Evolutionary conservation across 2,797 vertebrate species (phyloP).

Genomic region (Orestias chungarensis): DNA sequence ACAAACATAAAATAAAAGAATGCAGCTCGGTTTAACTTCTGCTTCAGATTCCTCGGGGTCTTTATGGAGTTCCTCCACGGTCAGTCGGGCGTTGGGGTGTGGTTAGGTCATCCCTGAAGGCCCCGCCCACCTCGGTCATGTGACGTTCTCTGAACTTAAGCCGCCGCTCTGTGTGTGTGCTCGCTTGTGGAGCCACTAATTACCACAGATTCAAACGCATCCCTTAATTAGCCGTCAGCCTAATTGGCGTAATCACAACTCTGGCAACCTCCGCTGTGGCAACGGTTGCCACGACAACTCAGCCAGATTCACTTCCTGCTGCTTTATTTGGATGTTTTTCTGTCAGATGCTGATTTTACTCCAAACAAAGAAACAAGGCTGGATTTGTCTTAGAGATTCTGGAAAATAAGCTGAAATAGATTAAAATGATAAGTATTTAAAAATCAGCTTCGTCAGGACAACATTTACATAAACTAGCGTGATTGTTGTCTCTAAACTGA

Average conservation of each 20-base stretch:
- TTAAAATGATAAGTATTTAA: too few species aligned
- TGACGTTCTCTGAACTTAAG: too few species aligned
- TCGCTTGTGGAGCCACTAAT: conserved; percentile 61
- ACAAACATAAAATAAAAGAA: too few species aligned
- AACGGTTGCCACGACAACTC: conserved; percentile 57
- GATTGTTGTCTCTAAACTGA: too few species aligned
- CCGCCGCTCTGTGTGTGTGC: conserved; percentile 8
- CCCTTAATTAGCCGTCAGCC: conserved; percentile 74
- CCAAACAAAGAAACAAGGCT: background rate
- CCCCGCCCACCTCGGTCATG: background rate
- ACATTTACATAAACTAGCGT: too few species aligned
- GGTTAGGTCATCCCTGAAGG: too few species aligned
- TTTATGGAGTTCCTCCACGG: too few species aligned
- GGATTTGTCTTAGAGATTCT: background rate
- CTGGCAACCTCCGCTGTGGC: conserved; percentile 60
- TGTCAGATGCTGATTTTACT: background rate
- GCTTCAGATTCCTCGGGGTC: too few species aligned
- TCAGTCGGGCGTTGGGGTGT: too few species aligned
- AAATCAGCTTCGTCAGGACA: too few species aligned
- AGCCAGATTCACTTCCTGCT: conserved; percentile 6
- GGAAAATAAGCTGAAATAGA: too few species aligned
- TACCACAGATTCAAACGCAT: conserved; percentile 75
- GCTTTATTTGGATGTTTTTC: conserved; percentile 39
- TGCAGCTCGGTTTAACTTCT: too few species aligned
- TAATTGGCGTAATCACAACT: conserved; percentile 76